Conservation (phyloP, 2,888 invertebrate species). For the Andrena bucephala region DNA sequence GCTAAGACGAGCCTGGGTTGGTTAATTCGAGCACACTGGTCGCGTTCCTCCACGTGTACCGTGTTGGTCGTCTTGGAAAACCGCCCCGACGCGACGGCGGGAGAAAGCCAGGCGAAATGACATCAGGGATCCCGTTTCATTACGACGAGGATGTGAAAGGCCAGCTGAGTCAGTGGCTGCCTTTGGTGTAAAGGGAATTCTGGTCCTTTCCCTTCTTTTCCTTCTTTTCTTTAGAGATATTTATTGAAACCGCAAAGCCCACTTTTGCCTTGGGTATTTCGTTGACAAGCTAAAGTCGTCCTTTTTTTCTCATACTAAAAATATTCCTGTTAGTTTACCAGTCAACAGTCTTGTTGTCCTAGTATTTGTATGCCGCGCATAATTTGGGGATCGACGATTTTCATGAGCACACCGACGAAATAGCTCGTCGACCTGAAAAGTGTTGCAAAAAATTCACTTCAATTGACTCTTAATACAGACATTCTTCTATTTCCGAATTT, state of each 20-base stretch:
- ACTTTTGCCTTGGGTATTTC: slow-evolving; percentile 25
- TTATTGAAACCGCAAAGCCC: slow-evolving; percentile 29
- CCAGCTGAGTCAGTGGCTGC: slow-evolving; percentile 72
- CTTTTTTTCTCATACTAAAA: neutral
- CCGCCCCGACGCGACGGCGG: slow-evolving; percentile 16
- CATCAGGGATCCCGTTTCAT: slow-evolving; percentile 73
- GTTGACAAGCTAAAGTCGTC: neutral
- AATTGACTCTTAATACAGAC: neutral
- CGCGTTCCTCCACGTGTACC: slow-evolving; percentile 44
- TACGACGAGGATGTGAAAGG: slow-evolving; percentile 72
- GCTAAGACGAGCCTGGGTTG: slow-evolving; percentile 70
- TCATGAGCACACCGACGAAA: no score
- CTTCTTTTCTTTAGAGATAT: slow-evolving; percentile 17
- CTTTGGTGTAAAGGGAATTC: slow-evolving; percentile 67
- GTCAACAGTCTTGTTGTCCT: no score
- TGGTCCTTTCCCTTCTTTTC: slow-evolving; percentile 45
- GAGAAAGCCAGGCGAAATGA: slow-evolving; percentile 71
- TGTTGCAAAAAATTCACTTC: no score
- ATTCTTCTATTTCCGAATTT: neutral
- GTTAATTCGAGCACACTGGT: slow-evolving; percentile 75
- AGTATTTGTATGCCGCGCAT: no score
- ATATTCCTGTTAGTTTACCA: neutral
- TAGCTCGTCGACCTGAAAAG: no score
- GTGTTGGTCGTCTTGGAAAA: slow-evolving; percentile 62
- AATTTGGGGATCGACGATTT: no score